A percentile compares a stretch with the other conserved stretches of the same genome.
phyloP scores from a whole-genome alignment of 2,113 vertebrate species.

The Rostratula benghalensis region DNA sequence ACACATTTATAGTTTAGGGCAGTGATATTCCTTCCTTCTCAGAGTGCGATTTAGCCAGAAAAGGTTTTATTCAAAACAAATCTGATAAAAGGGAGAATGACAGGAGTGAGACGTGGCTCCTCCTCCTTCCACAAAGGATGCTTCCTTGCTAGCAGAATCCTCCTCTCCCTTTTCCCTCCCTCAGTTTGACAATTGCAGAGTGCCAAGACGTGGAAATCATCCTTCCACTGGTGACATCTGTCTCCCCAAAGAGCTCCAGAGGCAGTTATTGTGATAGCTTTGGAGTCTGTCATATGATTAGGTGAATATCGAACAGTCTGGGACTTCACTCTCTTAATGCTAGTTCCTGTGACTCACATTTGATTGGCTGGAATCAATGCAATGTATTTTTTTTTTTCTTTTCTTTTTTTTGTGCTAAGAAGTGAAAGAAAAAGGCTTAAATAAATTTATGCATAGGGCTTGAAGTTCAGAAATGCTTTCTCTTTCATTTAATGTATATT shows the following conservation, averaged over 20 bases:
- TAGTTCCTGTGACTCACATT: neutral
- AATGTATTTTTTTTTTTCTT: neutral
- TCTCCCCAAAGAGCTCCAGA: conserved; percentile 44
- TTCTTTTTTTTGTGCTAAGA: neutral
- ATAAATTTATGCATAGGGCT: neutral
- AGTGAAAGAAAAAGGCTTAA: neutral
- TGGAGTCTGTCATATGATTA: conserved; percentile 54
- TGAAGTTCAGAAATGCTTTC: neutral
- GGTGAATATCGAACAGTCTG: conserved; percentile 44
- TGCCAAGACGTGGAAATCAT: conserved; percentile 43
- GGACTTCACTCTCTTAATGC: conserved; percentile 39
- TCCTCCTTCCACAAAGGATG: conserved; percentile 29
- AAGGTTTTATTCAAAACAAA: neutral
- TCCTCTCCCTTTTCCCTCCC: neutral
- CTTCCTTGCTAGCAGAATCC: neutral
- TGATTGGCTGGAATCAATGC: neutral
- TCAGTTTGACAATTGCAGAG: conserved; percentile 29
- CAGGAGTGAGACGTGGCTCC: neutral
- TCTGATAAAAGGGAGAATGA: conserved; percentile 28
- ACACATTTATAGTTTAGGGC: neutral
- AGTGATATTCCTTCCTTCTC: neutral
- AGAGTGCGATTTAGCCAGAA: neutral
- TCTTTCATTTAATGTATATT: neutral
- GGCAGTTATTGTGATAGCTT: conserved; percentile 48
- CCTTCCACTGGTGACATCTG: conserved; percentile 53